A percentile compares a stretch with the other conserved stretches of the same genome.
phyloP scores from a whole-genome alignment of 2,113 vertebrate genomes.

The Parus major region DNA sequence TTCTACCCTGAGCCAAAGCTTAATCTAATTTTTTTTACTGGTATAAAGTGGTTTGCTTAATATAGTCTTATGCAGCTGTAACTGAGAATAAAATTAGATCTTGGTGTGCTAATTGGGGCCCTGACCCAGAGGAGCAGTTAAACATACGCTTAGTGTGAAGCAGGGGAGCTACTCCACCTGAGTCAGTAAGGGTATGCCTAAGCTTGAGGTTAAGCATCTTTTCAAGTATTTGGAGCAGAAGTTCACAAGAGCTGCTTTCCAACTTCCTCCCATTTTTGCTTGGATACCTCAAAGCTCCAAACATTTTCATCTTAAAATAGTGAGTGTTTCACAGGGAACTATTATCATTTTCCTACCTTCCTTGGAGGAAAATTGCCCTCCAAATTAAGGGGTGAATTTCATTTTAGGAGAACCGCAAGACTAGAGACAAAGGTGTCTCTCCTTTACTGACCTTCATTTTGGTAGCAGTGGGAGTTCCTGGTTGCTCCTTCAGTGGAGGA shows the following conservation, averaged over 20 bases:
- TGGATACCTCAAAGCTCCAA: not conserved
- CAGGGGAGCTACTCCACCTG: not conserved
- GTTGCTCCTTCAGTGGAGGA: not conserved
- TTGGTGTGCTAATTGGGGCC: constrained; percentile 27
- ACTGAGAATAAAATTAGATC: constrained; percentile 41
- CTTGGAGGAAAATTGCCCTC: not conserved
- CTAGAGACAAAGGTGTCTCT: not conserved
- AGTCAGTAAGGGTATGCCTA: not conserved
- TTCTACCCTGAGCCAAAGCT: not conserved
- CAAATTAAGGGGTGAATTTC: constrained; percentile 23
- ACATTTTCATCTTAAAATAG: not conserved
- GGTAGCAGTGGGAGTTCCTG: not conserved
- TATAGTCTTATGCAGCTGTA: constrained; percentile 18
- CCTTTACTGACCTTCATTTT: not conserved
- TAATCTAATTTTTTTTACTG: not conserved
- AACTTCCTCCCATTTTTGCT: not conserved
- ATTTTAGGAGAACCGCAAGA: not conserved
- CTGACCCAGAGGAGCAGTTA: constrained; percentile 27
- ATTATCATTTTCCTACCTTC: not conserved
- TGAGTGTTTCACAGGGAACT: not conserved
- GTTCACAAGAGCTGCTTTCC: not conserved
- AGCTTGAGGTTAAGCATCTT: not conserved
- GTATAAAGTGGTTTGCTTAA: constrained; percentile 14
- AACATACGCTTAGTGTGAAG: not conserved
- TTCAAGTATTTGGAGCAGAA: not conserved